A percentile compares a stretch with the other conserved stretches of the same genome.
Conservation (phyloP, 2,797 vertebrate species). For the Eupleurogrammus muticus region DNA sequence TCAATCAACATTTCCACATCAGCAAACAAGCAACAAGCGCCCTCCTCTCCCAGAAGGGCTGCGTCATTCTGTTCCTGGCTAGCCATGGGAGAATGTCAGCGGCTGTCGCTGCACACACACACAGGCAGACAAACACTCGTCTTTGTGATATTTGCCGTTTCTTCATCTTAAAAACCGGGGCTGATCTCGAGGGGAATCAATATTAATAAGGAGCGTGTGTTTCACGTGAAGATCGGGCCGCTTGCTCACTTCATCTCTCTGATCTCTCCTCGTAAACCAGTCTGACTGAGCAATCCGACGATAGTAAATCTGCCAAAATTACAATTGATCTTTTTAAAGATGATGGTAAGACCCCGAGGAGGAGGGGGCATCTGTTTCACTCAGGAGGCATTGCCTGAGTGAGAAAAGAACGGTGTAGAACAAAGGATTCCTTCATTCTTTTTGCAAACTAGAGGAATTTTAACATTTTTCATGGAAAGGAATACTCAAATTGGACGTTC, state of each 20-base stretch:
- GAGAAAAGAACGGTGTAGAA: slow-evolving; percentile 19
- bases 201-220: slow-evolving; percentile 29
- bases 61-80: slow-evolving; percentile 23
- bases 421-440: background rate
- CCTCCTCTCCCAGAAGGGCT: slow-evolving; percentile 30
- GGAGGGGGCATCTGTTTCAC: slow-evolving; percentile 11
- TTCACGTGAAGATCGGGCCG: slow-evolving; percentile 38
- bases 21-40: slow-evolving; percentile 37
- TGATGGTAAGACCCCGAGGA: slow-evolving; percentile 35
- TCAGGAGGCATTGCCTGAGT: background rate
- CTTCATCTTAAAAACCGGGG: slow-evolving; percentile 26
- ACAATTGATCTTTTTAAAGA: slow-evolving; percentile 37
- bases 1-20: slow-evolving; percentile 60
- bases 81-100: slow-evolving; percentile 39
- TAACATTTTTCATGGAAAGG: slow-evolving; percentile 6
- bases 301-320: slow-evolving; percentile 39
- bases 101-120: slow-evolving; percentile 26
- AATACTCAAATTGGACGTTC: slow-evolving; percentile 8
- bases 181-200: slow-evolving; percentile 34
- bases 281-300: slow-evolving; percentile 16
- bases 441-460: slow-evolving; percentile 24
- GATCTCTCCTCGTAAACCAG: slow-evolving; percentile 24
- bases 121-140: slow-evolving; percentile 17
- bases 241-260: slow-evolving; percentile 42
- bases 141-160: slow-evolving; percentile 38